Evolutionary conservation across 2,113 vertebrate species (phyloP).

Genomic region (Pandion haliaetus): DNA sequence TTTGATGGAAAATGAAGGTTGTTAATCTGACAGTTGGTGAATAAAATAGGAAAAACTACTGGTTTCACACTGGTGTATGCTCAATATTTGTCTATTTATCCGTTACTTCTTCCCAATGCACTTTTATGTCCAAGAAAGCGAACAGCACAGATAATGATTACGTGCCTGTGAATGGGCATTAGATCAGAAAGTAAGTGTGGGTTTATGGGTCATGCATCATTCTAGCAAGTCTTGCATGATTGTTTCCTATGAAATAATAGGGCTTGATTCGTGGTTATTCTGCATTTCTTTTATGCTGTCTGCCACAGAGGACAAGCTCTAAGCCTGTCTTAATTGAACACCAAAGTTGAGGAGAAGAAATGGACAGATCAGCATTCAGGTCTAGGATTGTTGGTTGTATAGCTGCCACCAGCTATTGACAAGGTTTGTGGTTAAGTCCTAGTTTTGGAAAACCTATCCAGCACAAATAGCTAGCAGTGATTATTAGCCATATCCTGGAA

Average conservation of each 20-base stretch:
- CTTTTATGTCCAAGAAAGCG: not conserved
- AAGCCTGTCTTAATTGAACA: not conserved
- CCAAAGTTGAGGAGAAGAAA: not conserved
- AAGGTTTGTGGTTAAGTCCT: not conserved
- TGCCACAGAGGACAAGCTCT: not conserved
- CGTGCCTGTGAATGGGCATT: rapidly evolving
- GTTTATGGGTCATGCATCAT: not conserved
- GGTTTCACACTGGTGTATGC: not conserved
- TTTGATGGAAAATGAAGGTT: not conserved
- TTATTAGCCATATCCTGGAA: not conserved
- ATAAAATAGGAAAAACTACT: not conserved
- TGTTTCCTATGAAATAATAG: not conserved
- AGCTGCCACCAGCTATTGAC: not conserved
- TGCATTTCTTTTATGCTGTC: not conserved
- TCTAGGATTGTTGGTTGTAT: not conserved
- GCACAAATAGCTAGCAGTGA: not conserved
- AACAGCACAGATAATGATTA: not conserved
- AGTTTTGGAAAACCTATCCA: not conserved
- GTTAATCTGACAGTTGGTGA: not conserved
- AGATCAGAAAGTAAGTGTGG: not conserved
- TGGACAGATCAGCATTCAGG: not conserved
- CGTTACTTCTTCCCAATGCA: not conserved
- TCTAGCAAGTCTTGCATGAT: not conserved
- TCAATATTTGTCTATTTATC: not conserved
- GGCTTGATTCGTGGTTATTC: not conserved